Evolutionary conservation across 2,113 vertebrate species (phyloP).

Genomic region (Puffinus mauretanicus): DNA sequence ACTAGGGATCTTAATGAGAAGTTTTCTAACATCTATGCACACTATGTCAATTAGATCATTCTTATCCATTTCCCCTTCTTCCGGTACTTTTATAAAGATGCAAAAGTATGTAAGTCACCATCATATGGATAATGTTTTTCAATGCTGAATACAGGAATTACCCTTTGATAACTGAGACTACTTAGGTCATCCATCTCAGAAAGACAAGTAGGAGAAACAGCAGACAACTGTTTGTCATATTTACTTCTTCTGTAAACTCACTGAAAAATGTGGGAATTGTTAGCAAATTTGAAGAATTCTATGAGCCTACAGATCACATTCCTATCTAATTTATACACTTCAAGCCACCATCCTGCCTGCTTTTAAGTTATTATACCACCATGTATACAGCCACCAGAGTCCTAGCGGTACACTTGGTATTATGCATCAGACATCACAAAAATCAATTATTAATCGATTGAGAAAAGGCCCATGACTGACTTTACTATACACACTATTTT

Average conservation of each 20-base stretch:
- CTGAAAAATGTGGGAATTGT: background rate
- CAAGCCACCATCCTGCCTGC: background rate
- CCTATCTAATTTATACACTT: background rate
- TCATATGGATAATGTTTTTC: background rate
- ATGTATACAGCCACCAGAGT: background rate
- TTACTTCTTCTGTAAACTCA: background rate
- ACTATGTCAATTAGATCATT: background rate
- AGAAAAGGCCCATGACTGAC: background rate
- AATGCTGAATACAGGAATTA: background rate
- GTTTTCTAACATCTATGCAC: background rate
- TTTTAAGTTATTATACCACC: background rate
- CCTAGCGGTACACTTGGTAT: background rate
- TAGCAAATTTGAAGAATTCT: background rate
- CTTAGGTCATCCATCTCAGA: background rate
- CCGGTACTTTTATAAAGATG: background rate
- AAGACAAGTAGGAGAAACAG: background rate
- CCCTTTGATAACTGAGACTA: background rate
- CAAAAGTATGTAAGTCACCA: background rate
- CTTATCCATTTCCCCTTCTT: background rate
- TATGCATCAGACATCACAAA: background rate
- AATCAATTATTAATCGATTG: rapidly evolving
- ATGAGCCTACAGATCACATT: background rate
- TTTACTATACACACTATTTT: background rate
- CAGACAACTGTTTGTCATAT: background rate
- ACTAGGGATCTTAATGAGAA: background rate